A percentile compares a stretch with the other conserved stretches of the same genome.
phyloP scores from a whole-genome alignment of 2,888 invertebrate species.

The Coremacera marginata region DNA sequence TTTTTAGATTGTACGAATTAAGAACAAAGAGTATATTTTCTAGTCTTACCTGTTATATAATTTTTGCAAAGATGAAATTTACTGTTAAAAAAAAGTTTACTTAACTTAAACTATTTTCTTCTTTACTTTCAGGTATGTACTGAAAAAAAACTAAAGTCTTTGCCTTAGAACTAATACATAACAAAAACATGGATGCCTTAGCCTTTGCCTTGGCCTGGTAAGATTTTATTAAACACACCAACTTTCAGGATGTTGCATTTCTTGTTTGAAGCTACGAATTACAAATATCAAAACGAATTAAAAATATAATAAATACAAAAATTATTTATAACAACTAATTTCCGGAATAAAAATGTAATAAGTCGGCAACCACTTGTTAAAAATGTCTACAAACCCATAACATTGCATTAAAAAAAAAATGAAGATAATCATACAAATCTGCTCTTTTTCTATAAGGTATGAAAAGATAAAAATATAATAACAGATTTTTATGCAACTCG shows the following conservation, averaged over 20 bases:
- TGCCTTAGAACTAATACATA: not conserved
- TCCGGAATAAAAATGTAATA: not conserved
- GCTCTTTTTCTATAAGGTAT: not conserved
- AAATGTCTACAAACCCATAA: not conserved
- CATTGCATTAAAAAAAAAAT: not conserved
- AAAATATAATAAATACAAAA: not conserved
- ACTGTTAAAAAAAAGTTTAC: not conserved
- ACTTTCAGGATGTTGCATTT: slow-evolving; percentile 6
- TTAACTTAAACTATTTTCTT: not conserved
- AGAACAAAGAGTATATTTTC: too few species aligned
- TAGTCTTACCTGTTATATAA: too few species aligned
- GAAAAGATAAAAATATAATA: not conserved
- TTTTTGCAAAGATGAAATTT: too few species aligned
- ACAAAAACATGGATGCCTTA: slow-evolving; percentile 42
- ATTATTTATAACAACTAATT: not conserved
- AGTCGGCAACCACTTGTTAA: not conserved
- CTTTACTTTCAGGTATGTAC: slow-evolving; percentile 44
- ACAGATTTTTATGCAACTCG: slow-evolving; percentile 11
- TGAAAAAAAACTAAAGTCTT: not conserved
- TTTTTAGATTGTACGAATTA: too few species aligned
- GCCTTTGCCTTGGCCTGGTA: slow-evolving; percentile 47
- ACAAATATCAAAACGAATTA: not conserved
- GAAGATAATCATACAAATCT: not conserved
- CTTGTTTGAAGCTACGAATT: slow-evolving; percentile 11
- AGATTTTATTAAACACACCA: slow-evolving; percentile 10